Conservation (phyloP, 1,140 invertebrate species). For the Drosophila grimshawi region DNA sequence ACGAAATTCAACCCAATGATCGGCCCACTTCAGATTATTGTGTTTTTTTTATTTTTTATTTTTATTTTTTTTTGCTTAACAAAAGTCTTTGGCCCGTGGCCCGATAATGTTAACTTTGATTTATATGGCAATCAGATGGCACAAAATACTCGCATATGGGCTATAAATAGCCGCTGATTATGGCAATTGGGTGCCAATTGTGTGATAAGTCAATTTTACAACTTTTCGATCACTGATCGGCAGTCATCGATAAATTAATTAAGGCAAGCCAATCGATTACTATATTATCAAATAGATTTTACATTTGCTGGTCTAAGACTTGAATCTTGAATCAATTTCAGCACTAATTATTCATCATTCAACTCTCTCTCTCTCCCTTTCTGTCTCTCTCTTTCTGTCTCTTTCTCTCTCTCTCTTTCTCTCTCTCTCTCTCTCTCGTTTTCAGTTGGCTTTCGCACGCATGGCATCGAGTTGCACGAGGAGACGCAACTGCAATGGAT, state of each 20-base stretch:
- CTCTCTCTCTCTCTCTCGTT: conserved; percentile 65
- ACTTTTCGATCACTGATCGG: not conserved
- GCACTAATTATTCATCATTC: not conserved
- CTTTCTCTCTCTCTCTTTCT: conserved; percentile 40
- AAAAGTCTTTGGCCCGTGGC: conserved; percentile 27
- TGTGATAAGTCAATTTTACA: not conserved
- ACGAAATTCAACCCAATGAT: conserved; percentile 61
- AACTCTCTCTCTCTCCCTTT: not conserved
- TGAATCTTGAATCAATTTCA: too few species aligned
- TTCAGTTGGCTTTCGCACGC: conserved; percentile 92
- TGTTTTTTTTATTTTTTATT: conserved; percentile 16
- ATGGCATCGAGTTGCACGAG: conserved; percentile 94
- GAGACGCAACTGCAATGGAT: conserved; percentile 99
- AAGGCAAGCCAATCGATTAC: not conserved
- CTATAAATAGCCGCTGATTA: conserved; percentile 37
- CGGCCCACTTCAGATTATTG: conserved; percentile 41
- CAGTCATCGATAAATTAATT: not conserved
- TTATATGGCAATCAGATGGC: conserved; percentile 48
- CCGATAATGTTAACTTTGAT: conserved; percentile 48
- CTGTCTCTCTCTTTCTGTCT: conserved; percentile 11
- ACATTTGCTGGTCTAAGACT: not conserved
- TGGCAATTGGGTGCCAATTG: conserved; percentile 29
- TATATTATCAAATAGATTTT: too few species aligned
- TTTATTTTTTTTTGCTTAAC: conserved; percentile 23
- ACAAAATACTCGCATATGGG: conserved; percentile 29